Conservation (phyloP, 2,888 invertebrate species). For the Rhimphoctona megacephalus region DNA sequence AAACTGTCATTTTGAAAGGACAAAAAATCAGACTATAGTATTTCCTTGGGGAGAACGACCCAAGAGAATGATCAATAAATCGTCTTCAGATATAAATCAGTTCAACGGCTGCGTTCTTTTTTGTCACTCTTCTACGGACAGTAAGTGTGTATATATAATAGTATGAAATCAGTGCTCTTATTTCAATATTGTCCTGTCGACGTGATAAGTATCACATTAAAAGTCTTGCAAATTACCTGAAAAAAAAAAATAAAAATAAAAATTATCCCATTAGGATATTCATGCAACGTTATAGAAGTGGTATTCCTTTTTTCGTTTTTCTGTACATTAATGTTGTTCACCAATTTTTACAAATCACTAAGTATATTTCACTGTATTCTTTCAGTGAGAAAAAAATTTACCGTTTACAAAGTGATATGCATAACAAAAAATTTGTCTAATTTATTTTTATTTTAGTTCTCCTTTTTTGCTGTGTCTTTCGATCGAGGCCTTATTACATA, state of each 20-base stretch:
- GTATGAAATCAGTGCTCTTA: constrained; percentile 73
- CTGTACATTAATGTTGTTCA: constrained; percentile 12
- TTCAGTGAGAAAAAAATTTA: constrained; percentile 48
- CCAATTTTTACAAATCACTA: constrained; percentile 9
- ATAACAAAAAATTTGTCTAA: constrained; percentile 60
- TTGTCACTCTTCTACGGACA: constrained; percentile 6
- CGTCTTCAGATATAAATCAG: constrained; percentile 16
- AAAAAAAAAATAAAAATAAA: constrained; percentile 44
- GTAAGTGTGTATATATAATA: constrained; percentile 44
- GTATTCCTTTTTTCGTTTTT: constrained; percentile 1
- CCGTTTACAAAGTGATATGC: constrained; percentile 53
- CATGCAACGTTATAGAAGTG: constrained; percentile 40
- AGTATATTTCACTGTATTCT: constrained; percentile 21
- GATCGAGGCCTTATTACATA: not conserved
- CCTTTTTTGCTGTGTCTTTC: not conserved
- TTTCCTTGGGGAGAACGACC: not conserved
- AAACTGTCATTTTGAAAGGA: constrained; percentile 38
- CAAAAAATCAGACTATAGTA: not conserved
- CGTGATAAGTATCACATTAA: constrained; percentile 79
- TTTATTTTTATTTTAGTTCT: constrained; percentile 15
- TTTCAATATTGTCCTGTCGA: constrained; percentile 79
- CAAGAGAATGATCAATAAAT: constrained; percentile 18
- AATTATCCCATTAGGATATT: constrained; percentile 55
- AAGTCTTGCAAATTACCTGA: constrained; percentile 73
- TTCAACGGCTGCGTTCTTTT: constrained; percentile 25